Conservation (phyloP, 1,140 invertebrate genomes). For the Drosophila quadrilineata region DNA sequence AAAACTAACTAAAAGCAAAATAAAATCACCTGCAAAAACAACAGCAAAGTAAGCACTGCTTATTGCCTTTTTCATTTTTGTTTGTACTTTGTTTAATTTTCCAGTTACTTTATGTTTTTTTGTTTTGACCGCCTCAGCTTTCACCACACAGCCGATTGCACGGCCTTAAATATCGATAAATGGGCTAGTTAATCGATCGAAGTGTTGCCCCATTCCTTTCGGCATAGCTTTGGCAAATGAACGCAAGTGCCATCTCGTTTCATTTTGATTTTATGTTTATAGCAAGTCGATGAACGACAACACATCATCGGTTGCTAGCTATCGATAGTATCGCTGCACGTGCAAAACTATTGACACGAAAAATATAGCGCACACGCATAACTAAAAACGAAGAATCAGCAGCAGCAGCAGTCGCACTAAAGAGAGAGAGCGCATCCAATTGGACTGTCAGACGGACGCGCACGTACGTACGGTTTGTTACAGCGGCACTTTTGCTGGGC, state of each 20-base stretch:
- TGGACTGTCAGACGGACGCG: slow-evolving; percentile 41
- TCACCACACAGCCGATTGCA: slow-evolving; percentile 40
- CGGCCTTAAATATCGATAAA: slow-evolving; percentile 50
- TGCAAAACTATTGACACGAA: slow-evolving; percentile 39
- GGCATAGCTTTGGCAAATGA: slow-evolving; percentile 1
- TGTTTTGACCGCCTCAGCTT: slow-evolving; percentile 52
- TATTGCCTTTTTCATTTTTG: slow-evolving; percentile 16
- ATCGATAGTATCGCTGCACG: slow-evolving; percentile 44
- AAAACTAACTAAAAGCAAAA: too few species aligned
- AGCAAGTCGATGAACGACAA: slow-evolving; percentile 12
- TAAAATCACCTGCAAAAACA: slow-evolving; percentile 38
- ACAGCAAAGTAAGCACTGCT: slow-evolving; percentile 53
- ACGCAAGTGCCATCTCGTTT: background rate
- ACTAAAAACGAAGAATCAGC: slow-evolving; percentile 37
- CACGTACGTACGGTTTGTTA: slow-evolving; percentile 45
- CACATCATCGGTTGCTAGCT: slow-evolving; percentile 5
- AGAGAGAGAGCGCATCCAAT: slow-evolving; percentile 33
- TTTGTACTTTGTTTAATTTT: background rate
- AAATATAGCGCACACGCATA: slow-evolving; percentile 44
- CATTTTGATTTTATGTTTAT: slow-evolving; percentile 4
- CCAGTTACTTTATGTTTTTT: slow-evolving; percentile 14
- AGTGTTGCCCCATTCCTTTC: background rate
- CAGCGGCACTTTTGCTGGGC: slow-evolving; percentile 35
- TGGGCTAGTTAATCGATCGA: slow-evolving; percentile 26
- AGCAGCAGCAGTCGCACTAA: slow-evolving; percentile 2